Evolutionary conservation across 2,797 vertebrate genomes (phyloP), one percentile per base, ranked within the genome.

Genomic region (Tragopan temminckii): DNA sequence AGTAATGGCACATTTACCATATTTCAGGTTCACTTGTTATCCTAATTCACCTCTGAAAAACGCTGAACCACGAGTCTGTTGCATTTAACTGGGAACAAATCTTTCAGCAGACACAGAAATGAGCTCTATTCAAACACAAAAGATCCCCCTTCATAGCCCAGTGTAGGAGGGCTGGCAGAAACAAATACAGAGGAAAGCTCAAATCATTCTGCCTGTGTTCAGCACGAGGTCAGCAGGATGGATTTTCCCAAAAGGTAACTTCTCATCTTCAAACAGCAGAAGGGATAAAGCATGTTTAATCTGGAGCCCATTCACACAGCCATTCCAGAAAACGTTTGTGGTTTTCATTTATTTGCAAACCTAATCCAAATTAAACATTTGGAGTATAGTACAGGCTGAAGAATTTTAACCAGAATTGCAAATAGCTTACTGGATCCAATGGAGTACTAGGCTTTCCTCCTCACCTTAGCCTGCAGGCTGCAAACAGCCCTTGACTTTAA

Each of bases 41-140:
- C 86, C 57, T 80, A 94, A 93, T 77, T 72, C 79, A 79, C 59
- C 59, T 46, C 81, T 85, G 66, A 62, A 35, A 92, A 83, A 29
- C 80, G 81, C 45, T 7, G 24, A 90, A 33, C 79, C 74, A 52
- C 0, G 8, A 62, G 61, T 29, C 69, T 82, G 57, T 10, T 85
- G 80, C 66, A 90, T 87, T 75, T 69, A 92, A 48, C 35, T 35
- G 46, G 0, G 4, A 92, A 46, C 19, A 68, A 29, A 85, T 72
- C 79, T 80, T 87, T 13, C 33, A 83, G 50, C 55, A 85, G 86
- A 80, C 36, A 55, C 55, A 83, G 77, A 46, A 85, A 90, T 11
- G 58, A 92, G 53, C 38, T 91, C 46, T 62, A 43, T 38, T 81
- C 53, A 78, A 88, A 88, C 40, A 84, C 48, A 58, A 46, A 92